Evolutionary conservation across 2,888 invertebrate species (phyloP).

Genomic region (Diaphora mendica): DNA sequence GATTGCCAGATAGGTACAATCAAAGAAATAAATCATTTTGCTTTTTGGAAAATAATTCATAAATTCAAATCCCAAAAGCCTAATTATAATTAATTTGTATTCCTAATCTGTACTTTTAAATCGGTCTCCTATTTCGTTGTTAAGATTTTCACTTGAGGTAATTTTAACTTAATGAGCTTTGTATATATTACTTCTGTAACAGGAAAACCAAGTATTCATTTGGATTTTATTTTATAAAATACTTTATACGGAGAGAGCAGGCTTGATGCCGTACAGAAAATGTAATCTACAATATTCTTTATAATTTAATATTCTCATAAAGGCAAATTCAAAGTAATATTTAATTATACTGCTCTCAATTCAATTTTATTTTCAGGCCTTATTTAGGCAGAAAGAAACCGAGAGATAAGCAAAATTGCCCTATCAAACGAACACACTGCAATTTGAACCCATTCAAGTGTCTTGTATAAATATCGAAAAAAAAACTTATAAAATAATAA

Average conservation of each 20-base stretch:
- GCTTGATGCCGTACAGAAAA: not conserved
- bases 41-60: slow-evolving; percentile 30
- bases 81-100: slow-evolving; percentile 11
- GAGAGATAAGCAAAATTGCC: not conserved
- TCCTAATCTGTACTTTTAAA: not conserved
- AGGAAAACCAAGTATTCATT: not conserved
- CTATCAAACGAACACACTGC: not conserved
- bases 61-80: slow-evolving; percentile 29
- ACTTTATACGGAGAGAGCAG: not conserved
- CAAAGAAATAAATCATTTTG: slow-evolving; percentile 36
- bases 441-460: not conserved
- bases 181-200: not conserved
- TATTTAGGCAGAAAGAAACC: too few relatives aligned
- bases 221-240: not conserved
- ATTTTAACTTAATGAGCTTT: not conserved
- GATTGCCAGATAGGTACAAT: slow-evolving; percentile 44
- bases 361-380: too few relatives aligned
- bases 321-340: too few relatives aligned
- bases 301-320: too few relatives aligned
- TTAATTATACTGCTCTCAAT: too few relatives aligned
- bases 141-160: not conserved
- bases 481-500: too few relatives aligned
- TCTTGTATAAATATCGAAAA: not conserved
- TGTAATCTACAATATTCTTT: not conserved
- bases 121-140: not conserved